Evolutionary conservation across 2,113 vertebrate genomes (phyloP), one percentile per base, ranked within the genome.

Genomic region (Syrmaticus mikado): DNA sequence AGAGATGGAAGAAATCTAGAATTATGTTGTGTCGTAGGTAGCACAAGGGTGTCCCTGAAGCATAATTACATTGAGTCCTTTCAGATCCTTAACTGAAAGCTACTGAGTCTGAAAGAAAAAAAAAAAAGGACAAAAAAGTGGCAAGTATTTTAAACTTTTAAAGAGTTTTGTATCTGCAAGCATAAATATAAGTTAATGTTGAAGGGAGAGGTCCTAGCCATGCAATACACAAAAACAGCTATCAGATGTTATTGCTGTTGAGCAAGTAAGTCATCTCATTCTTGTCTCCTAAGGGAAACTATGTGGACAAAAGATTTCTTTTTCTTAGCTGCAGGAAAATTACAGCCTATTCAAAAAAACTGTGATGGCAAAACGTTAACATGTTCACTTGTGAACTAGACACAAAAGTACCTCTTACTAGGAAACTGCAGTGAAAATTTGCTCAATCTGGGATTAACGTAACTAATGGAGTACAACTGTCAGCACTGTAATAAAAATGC

Each of bases 391-490:
- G 67, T 75, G 66, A 92, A 79, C 85, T 53, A 80, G 62, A 84
- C 73, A 78, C 48, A 86, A 61, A 95, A 84, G 48, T 57, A 65
- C 9, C 14, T 93, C 71, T 81, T 87, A 55, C 32, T 90, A 81
- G 48, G 83, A 88, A 41, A 58, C 40, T 94, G 62, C 62, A 79
- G 60, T 60, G 64, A 45, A 85, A 77, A 64, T 81, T 52, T 78
- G 34, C 65, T 77, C 86, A 53, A n/a, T 65, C 30, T 94, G 58
- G 77, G 83, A 92, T 90, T 96, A 85, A 74, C n/a, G 43, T 19
- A 75, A 57, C 43, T 92, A 85, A 87, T 64, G 50, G 92, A 92
- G 68, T 40, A 57, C 61, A 86, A 78, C 76, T 92, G 61, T 43
- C 84, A 82, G 67, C 36, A 55, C 1, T 73, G 74, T 41, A 41